Percentiles rank a stretch among this genome's conserved stretches.
Conservation (phyloP, 2,888 invertebrate species). For the Apamea epomidion region DNA sequence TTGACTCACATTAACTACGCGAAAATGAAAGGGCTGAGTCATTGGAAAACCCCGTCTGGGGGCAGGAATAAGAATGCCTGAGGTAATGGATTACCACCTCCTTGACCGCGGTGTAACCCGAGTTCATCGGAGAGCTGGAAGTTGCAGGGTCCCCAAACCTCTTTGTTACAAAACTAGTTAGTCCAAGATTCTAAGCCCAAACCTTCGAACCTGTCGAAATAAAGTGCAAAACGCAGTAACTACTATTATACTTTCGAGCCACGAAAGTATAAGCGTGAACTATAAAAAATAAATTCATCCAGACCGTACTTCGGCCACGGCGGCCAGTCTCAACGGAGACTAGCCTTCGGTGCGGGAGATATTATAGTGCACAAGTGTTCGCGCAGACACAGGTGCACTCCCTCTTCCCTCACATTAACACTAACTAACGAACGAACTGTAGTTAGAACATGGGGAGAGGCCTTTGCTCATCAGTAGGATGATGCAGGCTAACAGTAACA, state of each 20-base stretch:
- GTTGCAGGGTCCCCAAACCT: neutral
- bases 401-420: too few relatives aligned
- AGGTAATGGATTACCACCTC: neutral
- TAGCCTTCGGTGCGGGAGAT: too few relatives aligned
- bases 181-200: neutral
- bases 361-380: too few relatives aligned
- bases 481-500: too few relatives aligned
- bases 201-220: neutral
- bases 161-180: neutral
- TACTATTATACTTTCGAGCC: too few relatives aligned
- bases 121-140: neutral
- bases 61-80: neutral
- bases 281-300: too few relatives aligned
- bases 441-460: neutral
- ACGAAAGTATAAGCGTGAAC: neutral
- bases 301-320: too few relatives aligned
- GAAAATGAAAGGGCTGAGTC: conserved; percentile 17
- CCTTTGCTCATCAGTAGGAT: too few relatives aligned
- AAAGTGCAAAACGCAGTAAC: neutral
- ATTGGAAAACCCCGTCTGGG: conserved; percentile 17
- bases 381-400: too few relatives aligned
- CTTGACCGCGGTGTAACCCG: neutral
- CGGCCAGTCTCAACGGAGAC: too few relatives aligned
- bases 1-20: conserved; percentile 20
- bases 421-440: neutral